Base-by-base conservation (phyloP, 2,797 vertebrate genomes). In the Pangasius macronema region DNA sequence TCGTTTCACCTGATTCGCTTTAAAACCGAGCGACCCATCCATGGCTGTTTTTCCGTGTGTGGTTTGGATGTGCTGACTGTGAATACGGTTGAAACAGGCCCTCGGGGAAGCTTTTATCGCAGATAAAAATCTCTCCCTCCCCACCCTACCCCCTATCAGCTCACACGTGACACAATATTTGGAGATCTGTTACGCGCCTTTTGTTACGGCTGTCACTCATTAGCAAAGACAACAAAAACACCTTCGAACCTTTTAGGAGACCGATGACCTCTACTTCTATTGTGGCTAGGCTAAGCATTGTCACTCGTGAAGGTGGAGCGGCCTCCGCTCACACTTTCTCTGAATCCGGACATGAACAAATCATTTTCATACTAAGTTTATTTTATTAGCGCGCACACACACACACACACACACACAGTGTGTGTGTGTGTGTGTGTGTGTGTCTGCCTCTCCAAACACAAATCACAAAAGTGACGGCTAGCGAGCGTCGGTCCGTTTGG, bases 21-120 rank as follows among this genome's bases (percentile, higher is more conserved):
- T 39, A 16, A 7, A 61, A 39, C 22, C 27, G 22, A 27, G 27
- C 33, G 36, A 8, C 22, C 42, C 20, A 2, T 61, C 11, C 7
- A 3, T 6, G 11, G 2, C 1, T 2, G 14, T 75, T 36, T 68
- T 24, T 7, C 27, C 27, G 42, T 27, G 51, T 65, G 42, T 11
- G 61, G 82, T 53, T 67, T 36, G 63, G 82, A 24, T 14, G 20
- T 72, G 51, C 33, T 42, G 22, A 73, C 39, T 55, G 70, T 61
- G 70, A 20, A 24, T 46, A 39, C 87, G 86, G 88, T 55, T 86
- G 84, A 88, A 87, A 89, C 83, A 36, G 88, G 89, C 88, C 93
- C 92, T 91, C 11, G 84, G 93, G 94, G 92, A 86, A 90, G 42
- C 59, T 79, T 85, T 79, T 61, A 85, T 53, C 55, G 33, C 42